phyloP scores from a whole-genome alignment of 2,113 vertebrate genomes.

The Petromus typicus region DNA sequence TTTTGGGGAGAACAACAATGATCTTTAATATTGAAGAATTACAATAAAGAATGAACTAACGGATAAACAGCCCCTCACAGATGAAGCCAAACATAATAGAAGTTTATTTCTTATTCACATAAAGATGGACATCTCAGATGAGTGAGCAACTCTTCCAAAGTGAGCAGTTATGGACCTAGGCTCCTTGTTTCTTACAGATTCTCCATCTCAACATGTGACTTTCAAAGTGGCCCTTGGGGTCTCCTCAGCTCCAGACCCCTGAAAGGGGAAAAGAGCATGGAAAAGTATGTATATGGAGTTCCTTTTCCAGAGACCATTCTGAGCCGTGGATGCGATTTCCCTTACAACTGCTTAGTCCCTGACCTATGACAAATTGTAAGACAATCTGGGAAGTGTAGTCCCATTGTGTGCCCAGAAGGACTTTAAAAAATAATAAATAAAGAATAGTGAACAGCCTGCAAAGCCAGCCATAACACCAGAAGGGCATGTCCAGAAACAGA shows the following conservation, averaged over 20 bases:
- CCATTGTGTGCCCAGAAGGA: background rate
- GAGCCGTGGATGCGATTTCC: background rate
- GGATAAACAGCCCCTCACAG: background rate
- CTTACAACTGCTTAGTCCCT: background rate
- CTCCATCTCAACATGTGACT: background rate
- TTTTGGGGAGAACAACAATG: background rate
- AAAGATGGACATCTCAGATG: background rate
- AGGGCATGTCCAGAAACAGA: slow-evolving; percentile 24
- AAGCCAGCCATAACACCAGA: background rate
- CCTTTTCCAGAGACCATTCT: background rate
- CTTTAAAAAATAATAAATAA: background rate
- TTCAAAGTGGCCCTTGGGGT: background rate
- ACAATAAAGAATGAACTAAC: background rate
- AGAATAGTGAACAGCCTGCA: background rate
- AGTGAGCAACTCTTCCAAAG: background rate
- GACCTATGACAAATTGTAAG: background rate
- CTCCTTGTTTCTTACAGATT: background rate
- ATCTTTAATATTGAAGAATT: slow-evolving; percentile 32
- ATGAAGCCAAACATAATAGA: background rate
- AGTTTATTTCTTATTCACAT: background rate
- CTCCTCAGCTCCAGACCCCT: background rate
- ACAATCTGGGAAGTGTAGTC: slow-evolving; percentile 34
- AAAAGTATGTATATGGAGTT: background rate
- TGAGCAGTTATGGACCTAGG: background rate
- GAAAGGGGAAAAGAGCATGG: background rate